phyloP scores from a whole-genome alignment of 2,797 vertebrate species.

The Phoeniculus purpureus region DNA sequence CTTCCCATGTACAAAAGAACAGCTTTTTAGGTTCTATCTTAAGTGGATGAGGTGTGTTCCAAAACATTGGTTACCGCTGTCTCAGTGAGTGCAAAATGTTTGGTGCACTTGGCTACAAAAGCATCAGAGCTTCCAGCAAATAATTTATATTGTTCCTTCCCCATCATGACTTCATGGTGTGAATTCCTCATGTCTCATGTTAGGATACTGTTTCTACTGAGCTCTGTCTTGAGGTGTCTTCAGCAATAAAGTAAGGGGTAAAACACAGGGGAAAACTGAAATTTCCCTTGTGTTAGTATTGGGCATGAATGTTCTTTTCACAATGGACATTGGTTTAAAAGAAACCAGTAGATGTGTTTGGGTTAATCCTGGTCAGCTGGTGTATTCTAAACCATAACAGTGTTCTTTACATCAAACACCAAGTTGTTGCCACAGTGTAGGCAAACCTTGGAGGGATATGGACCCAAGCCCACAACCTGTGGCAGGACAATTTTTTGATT shows the following conservation, averaged over 20 bases:
- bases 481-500: not conserved
- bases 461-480: not conserved
- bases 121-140: not conserved
- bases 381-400: not conserved
- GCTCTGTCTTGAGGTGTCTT: not conserved
- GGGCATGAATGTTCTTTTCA: not conserved
- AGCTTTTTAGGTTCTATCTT: not conserved
- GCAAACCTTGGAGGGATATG: not conserved
- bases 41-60: not conserved
- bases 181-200: not conserved
- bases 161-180: not conserved
- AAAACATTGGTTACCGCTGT: not conserved
- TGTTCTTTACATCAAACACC: not conserved
- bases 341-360: not conserved
- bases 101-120: not conserved
- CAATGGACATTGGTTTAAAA: not conserved
- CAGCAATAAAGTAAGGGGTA: not conserved
- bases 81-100: not conserved
- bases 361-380: not conserved
- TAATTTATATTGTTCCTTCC: not conserved
- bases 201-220: not conserved
- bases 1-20: not conserved
- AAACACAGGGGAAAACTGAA: not conserved
- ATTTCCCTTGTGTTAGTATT: not conserved
- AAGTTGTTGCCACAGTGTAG: too few relatives aligned